Conservation (phyloP, 2,113 vertebrate species). For the Scopus umbretta region DNA sequence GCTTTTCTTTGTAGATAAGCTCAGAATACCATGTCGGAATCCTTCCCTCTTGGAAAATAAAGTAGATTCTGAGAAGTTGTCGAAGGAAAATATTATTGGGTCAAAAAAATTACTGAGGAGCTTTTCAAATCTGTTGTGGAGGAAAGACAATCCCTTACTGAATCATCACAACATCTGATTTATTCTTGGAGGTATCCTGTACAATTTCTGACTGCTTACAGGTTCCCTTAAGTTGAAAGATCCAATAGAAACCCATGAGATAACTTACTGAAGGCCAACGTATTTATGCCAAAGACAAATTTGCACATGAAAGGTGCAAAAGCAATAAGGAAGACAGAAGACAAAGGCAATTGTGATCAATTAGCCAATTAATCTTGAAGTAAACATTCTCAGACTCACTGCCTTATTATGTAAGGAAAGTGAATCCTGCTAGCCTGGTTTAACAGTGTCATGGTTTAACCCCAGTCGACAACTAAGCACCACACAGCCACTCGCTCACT, state of each 20-base stretch:
- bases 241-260: not conserved
- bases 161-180: not conserved
- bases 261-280: not conserved
- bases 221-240: not conserved
- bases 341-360: not conserved
- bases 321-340: not conserved
- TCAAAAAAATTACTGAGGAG: not conserved
- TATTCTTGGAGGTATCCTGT: not conserved
- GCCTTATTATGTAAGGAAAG: not conserved
- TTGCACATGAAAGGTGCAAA: not conserved
- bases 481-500: no score
- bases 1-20: not conserved
- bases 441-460: no score
- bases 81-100: not conserved
- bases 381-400: not conserved
- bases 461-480: no score
- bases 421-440: not conserved
- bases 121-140: not conserved
- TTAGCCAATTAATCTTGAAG: constrained; percentile 20
- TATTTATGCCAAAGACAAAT: not conserved
- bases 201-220: not conserved
- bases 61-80: not conserved
- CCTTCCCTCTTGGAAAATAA: not conserved
- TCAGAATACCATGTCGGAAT: not conserved
- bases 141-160: not conserved